Evolutionary conservation across 64 coral and sea anemone species (phyloP).

Genomic region (Stichodactyla helianthus): DNA sequence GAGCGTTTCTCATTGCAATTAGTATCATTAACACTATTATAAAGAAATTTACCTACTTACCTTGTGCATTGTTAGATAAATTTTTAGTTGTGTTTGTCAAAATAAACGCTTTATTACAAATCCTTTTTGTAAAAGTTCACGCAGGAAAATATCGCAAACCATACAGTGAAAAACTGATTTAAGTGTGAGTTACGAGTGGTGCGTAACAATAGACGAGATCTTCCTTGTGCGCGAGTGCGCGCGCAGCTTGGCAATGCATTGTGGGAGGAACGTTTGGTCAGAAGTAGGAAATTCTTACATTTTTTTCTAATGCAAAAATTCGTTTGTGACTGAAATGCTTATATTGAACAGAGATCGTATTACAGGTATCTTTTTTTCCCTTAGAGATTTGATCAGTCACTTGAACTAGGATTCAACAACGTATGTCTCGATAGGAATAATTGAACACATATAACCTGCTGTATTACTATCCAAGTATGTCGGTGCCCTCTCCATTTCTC

Average conservation of each 20-base stretch:
- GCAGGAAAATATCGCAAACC: background rate
- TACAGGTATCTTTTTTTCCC: too few species aligned
- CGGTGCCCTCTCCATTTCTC: too few species aligned
- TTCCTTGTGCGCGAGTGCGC: background rate
- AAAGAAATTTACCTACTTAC: background rate
- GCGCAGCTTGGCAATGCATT: background rate
- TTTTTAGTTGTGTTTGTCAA: background rate
- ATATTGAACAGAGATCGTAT: too few species aligned
- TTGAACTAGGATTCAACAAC: too few species aligned
- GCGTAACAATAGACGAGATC: background rate
- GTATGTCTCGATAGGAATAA: too few species aligned
- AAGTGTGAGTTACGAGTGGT: background rate
- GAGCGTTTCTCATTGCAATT: background rate
- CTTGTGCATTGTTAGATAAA: background rate
- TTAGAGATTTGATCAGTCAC: too few species aligned
- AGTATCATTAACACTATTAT: background rate
- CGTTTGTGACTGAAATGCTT: too few species aligned
- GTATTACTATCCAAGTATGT: too few species aligned
- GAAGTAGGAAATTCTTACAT: background rate
- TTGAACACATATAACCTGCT: too few species aligned
- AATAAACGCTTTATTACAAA: background rate
- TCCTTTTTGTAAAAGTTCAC: background rate
- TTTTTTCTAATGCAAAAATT: background rate
- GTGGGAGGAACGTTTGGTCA: background rate
- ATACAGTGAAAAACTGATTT: background rate